These are phyloP conservation scores for Aporrectodea caliginosa DNA, from an alignment of 1,140 invertebrate species.

Conservation along the genomic window DNA sequence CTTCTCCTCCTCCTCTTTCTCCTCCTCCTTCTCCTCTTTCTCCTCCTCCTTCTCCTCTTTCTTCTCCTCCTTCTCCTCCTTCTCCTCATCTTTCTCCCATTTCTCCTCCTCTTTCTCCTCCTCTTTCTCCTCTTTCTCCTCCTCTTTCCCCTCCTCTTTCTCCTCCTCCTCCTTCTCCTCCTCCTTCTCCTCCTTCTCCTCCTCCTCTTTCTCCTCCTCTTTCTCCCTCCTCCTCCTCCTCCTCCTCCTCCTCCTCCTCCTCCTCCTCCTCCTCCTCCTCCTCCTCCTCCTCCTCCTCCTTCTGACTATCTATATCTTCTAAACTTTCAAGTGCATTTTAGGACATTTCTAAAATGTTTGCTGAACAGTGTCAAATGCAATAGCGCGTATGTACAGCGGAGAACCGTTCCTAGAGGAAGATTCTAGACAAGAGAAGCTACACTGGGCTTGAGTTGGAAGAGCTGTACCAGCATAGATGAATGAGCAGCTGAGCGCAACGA, in stretches of 20 bases:
- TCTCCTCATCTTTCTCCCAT: not conserved
- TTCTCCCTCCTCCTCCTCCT: not conserved
- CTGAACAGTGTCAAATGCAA: too few relatives aligned
- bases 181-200: not conserved
- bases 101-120: not conserved
- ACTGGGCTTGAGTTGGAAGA: too few relatives aligned
- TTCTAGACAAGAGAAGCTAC: too few relatives aligned
- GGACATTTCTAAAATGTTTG: too few relatives aligned
- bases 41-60: not conserved
- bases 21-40: not conserved
- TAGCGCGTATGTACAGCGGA: too few relatives aligned
- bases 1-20: not conserved
- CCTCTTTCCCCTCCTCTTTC: not conserved
- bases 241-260: not conserved
- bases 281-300: not conserved
- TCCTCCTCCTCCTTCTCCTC: not conserved
- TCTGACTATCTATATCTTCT: not conserved
- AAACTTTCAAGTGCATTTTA: too few relatives aligned
- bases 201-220: not conserved
- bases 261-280: not conserved
- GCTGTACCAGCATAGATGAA: too few relatives aligned
- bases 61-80: not conserved
- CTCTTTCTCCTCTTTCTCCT: not conserved
- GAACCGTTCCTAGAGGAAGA: too few relatives aligned
- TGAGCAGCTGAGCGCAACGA: too few relatives aligned